These are phyloP conservation scores for Myopa testacea DNA, from an alignment of 2,888 invertebrate species.

Conservation along the genomic window DNA sequence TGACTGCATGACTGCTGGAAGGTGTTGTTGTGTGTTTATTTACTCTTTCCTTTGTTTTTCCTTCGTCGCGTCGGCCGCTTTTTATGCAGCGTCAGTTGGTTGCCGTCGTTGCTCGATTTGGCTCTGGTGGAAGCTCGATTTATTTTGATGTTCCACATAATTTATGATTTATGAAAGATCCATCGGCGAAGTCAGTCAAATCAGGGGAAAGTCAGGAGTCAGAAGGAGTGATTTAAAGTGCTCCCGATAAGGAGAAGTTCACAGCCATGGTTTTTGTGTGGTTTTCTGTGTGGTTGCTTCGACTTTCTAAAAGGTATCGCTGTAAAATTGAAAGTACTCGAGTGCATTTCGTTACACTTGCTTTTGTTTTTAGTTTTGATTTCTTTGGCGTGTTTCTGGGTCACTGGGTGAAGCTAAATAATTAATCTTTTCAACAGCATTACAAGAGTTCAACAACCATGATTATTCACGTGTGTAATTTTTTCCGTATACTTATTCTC, in stretches of 20 bases:
- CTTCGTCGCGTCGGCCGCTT: neutral
- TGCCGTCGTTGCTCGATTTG: neutral
- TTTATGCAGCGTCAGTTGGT: neutral
- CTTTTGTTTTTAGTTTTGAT: neutral
- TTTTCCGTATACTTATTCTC: neutral
- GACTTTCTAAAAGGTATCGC: too few species aligned
- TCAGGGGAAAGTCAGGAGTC: conserved; percentile 10
- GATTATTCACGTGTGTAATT: neutral
- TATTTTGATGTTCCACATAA: conserved; percentile 16
- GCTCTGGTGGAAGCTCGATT: too few species aligned
- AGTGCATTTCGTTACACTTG: neutral
- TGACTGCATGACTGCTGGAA: neutral
- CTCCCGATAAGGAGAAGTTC: too few species aligned
- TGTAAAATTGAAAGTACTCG: neutral
- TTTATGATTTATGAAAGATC: conserved; percentile 23
- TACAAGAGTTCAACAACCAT: too few species aligned
- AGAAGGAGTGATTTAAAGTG: too few species aligned
- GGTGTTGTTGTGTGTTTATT: neutral
- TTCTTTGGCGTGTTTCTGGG: too few species aligned
- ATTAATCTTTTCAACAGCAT: too few species aligned
- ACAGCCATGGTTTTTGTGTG: too few species aligned
- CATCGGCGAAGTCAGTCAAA: neutral
- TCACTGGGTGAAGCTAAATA: too few species aligned
- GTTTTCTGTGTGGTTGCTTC: too few species aligned
- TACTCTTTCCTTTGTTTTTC: neutral